Base-by-base conservation (phyloP, 2,888 invertebrate species). In the Drosophila paranaensis region DNA sequence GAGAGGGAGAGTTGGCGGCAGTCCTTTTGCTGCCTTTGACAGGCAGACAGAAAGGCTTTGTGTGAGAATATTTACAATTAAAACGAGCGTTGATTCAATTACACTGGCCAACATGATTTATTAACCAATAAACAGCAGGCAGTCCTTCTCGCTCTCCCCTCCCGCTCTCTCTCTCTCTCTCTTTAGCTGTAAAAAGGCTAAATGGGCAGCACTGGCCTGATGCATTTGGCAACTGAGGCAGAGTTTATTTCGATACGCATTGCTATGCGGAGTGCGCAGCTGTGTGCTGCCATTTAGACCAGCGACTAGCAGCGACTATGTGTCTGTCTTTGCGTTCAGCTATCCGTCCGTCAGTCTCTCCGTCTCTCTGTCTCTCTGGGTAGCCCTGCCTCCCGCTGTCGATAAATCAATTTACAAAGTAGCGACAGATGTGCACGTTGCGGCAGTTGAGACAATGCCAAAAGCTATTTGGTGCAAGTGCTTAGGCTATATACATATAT, bases 361-460 rank as follows among this genome's bases (percentile, higher is more conserved):
- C 3, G 3, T 37, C 25, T 4, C 16, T 2, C 40, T 16, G 1
- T 8, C 33, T 14, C 25, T 2, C 33, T 42, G 5, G 11, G 3
- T 5, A 9, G n/a, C 27, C 48, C 42, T 33, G n/a, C 35, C 14
- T 14, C 43, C 35, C 25, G 54, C 63, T 51, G 74, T 68, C 72
- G 55, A 77, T 77, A 71, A 77, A 80, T 80, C 70, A 82, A 80
- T 82, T 77, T 74, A 72, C 77, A 71, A 69, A 71, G 71, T 70
- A 74, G 63, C 74, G 82, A 70, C 82, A 83, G 82, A 83, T 83
- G 82, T 73, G 82, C 80, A 71, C 69, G 60, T 61, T 61, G 60
- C 70, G 57, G 73, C 78, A 78, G 71, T 76, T 74, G 78, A 82
- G 85, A 27, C 54, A 54, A 85, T 80, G 85, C 82, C 79, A 82